A percentile compares a stretch with the other conserved stretches of the same genome.
These are phyloP conservation scores for Cheiracanthium punctorium DNA, from an alignment of 2,888 invertebrate genomes.

Conservation along the genomic window DNA sequence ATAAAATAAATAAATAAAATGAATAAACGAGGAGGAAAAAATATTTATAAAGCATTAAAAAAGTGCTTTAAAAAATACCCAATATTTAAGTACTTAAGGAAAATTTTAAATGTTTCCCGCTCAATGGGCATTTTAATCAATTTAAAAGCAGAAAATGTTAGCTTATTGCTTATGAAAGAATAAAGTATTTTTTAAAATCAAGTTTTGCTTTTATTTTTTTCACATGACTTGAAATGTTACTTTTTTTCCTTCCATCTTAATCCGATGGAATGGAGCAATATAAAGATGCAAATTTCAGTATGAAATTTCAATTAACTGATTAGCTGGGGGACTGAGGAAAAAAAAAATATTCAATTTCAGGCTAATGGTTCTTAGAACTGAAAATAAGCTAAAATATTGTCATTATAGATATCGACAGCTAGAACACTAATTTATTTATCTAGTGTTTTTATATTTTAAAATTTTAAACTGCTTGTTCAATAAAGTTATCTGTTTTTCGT, in stretches of 20 bases:
- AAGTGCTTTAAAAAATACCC: background rate
- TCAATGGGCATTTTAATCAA: slow-evolving; percentile 3
- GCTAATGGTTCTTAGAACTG: too few relatives aligned
- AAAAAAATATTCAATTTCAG: too few relatives aligned
- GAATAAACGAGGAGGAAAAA: background rate
- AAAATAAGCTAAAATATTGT: too few relatives aligned
- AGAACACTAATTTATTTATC: too few relatives aligned
- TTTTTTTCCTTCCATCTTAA: background rate
- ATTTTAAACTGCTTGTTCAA: too few relatives aligned
- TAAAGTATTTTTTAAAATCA: too few relatives aligned
- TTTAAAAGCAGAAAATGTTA: slow-evolving; percentile 6
- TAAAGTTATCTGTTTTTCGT: too few relatives aligned
- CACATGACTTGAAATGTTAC: background rate
- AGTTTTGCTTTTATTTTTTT: background rate
- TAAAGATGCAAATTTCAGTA: background rate
- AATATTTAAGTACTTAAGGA: slow-evolving; percentile 8
- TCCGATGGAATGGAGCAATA: background rate
- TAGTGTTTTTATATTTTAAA: too few relatives aligned
- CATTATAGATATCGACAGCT: too few relatives aligned
- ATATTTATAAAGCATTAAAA: background rate
- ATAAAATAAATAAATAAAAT: background rate
- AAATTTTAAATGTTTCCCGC: slow-evolving; percentile 7
- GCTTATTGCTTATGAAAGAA: background rate
- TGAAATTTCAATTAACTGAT: background rate
- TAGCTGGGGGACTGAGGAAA: background rate